A percentile compares a stretch with the other conserved stretches of the same genome.
These are phyloP conservation scores for Lasioglossum leucozonium DNA, from an alignment of 2,888 invertebrate species.

Conservation along the genomic window DNA sequence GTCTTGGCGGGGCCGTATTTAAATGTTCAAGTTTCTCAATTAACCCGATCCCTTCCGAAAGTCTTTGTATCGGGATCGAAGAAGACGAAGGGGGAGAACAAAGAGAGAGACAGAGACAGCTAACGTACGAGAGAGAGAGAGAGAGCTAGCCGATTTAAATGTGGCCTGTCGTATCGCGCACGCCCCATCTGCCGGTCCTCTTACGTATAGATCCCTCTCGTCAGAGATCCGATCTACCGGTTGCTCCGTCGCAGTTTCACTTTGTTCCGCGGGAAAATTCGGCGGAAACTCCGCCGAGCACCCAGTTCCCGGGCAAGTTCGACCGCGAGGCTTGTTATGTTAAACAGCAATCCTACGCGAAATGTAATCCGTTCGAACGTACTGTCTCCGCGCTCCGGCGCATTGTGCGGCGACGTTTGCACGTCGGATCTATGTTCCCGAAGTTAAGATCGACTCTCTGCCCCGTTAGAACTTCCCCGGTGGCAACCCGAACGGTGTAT, in stretches of 20 bases:
- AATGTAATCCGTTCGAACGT: slow-evolving; percentile 48
- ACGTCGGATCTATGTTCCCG: slow-evolving; percentile 49
- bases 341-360: slow-evolving; percentile 52
- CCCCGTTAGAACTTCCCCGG: slow-evolving; percentile 40
- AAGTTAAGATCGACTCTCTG: slow-evolving; percentile 55
- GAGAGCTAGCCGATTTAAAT: slow-evolving; percentile 61
- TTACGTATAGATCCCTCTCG: neutral
- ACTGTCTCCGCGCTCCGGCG: slow-evolving; percentile 21
- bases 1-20: slow-evolving; percentile 75
- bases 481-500: slow-evolving; percentile 15
- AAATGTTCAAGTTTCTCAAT: slow-evolving; percentile 80
- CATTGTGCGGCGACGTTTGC: slow-evolving; percentile 47
- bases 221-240: slow-evolving; percentile 25
- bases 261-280: slow-evolving; percentile 38
- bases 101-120: slow-evolving; percentile 4
- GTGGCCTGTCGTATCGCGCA: slow-evolving; percentile 37
- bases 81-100: slow-evolving; percentile 1
- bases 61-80: slow-evolving; percentile 68
- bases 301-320: slow-evolving; percentile 41
- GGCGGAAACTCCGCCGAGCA: slow-evolving; percentile 28
- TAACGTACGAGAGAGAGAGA: no score
- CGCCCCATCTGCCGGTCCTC: neutral
- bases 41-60: slow-evolving; percentile 73
- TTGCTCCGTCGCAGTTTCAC: slow-evolving; percentile 13
- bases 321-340: slow-evolving; percentile 57